Conservation (phyloP, 1,140 invertebrate genomes). For the Sycophaga agraensis region DNA sequence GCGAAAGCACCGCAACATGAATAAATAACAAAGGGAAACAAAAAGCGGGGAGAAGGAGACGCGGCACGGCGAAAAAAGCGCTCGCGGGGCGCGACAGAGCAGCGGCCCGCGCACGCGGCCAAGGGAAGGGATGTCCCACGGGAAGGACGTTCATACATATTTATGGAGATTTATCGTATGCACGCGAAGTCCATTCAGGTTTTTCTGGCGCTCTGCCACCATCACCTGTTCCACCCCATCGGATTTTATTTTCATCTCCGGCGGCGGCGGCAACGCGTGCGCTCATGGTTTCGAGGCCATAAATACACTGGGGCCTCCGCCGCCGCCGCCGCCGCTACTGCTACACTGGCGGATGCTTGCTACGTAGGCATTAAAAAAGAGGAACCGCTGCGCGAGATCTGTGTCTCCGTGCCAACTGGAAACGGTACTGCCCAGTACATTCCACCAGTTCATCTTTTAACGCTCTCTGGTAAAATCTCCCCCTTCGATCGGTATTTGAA, state of each 20-base stretch:
- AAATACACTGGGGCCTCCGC: no score
- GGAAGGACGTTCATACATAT: constrained; percentile 46
- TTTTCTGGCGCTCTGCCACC: constrained; percentile 44
- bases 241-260: constrained; percentile 45
- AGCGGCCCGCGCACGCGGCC: no score
- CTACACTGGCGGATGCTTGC: no score
- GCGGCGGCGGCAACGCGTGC: constrained; percentile 24
- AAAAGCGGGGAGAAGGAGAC: neutral
- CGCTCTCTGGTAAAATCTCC: no score
- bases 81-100: no score
- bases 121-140: constrained; percentile 30
- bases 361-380: constrained; percentile 29
- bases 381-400: neutral
- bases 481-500: no score
- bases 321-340: constrained; percentile 19
- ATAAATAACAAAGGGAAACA: constrained; percentile 1
- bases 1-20: neutral
- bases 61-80: no score
- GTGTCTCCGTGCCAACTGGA: neutral
- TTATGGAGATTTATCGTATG: constrained; percentile 49
- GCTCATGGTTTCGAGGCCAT: constrained; percentile 29
- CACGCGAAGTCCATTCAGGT: constrained; percentile 38
- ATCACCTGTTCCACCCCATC: constrained; percentile 42
- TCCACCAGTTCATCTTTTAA: no score
- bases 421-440: no score